Conservation (phyloP, 2,113 vertebrate species). For the Podocnemis expansa region DNA sequence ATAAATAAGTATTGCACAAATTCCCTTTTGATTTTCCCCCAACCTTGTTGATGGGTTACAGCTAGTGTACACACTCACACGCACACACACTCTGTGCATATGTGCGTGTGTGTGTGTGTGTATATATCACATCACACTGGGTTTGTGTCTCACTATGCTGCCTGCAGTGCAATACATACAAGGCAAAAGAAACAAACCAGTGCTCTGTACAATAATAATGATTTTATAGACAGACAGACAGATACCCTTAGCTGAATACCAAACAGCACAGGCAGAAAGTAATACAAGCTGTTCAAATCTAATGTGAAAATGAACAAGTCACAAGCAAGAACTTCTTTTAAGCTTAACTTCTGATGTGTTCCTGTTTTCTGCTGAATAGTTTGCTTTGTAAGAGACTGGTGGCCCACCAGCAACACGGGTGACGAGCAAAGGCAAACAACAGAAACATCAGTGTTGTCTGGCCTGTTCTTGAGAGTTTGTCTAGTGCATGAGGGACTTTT, state of each 20-base stretch:
- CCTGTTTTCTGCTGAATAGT: slow-evolving; percentile 43
- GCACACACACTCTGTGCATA: too few species aligned
- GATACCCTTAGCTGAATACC: slow-evolving; percentile 45
- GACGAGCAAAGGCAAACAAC: slow-evolving; percentile 13
- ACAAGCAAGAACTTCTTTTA: slow-evolving; percentile 43
- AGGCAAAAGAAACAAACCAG: too few species aligned
- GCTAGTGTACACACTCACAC: too few species aligned
- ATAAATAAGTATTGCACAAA: too few species aligned
- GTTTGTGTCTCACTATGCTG: too few species aligned
- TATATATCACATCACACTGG: too few species aligned
- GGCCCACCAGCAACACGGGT: slow-evolving; percentile 43
- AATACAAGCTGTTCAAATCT: slow-evolving; percentile 59
- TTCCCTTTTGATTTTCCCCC: too few species aligned
- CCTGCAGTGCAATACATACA: too few species aligned
- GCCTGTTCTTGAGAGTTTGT: slow-evolving; percentile 27
- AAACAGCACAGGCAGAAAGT: slow-evolving; percentile 57
- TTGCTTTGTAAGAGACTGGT: slow-evolving; percentile 50
- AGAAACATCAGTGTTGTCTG: slow-evolving; percentile 19
- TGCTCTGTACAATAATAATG: too few species aligned
- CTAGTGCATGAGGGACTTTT: neutral
- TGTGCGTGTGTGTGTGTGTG: too few species aligned
- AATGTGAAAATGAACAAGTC: slow-evolving; percentile 68
- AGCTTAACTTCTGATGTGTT: slow-evolving; percentile 46
- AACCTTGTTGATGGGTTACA: too few species aligned
- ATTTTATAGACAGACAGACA: too few species aligned